Percentiles rank a stretch among this genome's conserved stretches.
phyloP scores from a whole-genome alignment of 2,888 invertebrate genomes.

The Quadroppia sp. region DNA sequence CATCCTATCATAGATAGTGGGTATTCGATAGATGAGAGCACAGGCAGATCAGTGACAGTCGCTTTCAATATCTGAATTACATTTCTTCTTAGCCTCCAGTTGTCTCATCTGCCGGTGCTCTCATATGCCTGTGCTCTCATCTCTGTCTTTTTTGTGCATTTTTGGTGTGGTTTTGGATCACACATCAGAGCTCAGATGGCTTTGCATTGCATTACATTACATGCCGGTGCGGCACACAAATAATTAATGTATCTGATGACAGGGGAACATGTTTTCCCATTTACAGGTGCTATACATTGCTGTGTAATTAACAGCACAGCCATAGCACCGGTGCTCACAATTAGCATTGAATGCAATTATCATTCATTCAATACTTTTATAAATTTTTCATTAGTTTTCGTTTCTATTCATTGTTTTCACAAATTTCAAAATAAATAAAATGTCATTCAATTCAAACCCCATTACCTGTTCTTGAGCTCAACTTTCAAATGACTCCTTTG shows the following conservation, averaged over 20 bases:
- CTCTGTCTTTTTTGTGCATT: not conserved
- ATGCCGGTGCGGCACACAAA: constrained; percentile 22
- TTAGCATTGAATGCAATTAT: constrained; percentile 11
- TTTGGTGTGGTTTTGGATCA: not conserved
- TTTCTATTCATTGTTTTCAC: not conserved
- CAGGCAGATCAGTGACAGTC: constrained; percentile 20
- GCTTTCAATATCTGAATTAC: constrained; percentile 12
- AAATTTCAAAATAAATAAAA: not conserved
- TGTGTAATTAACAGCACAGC: constrained; percentile 21
- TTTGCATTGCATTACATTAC: constrained; percentile 12
- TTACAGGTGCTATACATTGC: constrained; percentile 31
- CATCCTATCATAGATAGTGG: constrained; percentile 16
- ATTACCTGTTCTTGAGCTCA: not conserved
- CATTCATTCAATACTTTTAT: not conserved
- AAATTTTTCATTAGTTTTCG: not conserved
- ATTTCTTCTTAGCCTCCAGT: constrained; percentile 21
- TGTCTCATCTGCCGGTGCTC: constrained; percentile 12
- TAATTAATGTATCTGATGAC: constrained; percentile 38
- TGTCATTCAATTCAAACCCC: not conserved
- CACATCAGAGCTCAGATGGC: constrained; percentile 13
- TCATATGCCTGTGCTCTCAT: constrained; percentile 1
- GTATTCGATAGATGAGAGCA: not conserved
- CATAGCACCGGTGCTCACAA: constrained; percentile 21
- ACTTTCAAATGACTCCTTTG: not conserved
- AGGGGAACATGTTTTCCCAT: constrained; percentile 32